Conservation (phyloP, 2,888 invertebrate genomes). For the Mesorhabditis spiculigera region DNA sequence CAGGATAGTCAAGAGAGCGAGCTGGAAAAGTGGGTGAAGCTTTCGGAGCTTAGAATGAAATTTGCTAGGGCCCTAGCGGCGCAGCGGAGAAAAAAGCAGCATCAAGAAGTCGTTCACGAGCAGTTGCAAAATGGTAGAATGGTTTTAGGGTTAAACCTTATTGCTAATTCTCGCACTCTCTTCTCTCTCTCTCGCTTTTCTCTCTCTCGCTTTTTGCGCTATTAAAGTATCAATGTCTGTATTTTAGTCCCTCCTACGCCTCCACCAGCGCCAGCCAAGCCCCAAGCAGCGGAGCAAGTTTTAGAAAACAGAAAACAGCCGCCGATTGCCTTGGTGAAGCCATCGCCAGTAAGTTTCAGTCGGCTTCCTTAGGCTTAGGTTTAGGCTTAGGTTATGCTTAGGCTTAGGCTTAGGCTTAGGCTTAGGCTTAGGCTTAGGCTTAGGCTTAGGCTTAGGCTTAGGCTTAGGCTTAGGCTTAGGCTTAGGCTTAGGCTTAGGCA, state of each 20-base stretch:
- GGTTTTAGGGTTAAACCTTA: too few species aligned
- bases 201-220: neutral
- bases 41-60: neutral
- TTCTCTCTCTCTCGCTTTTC: neutral
- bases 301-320: neutral
- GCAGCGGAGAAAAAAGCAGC: slow-evolving; percentile 4
- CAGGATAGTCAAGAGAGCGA: neutral
- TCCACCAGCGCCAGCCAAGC: too few species aligned
- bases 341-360: slow-evolving; percentile 1
- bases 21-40: neutral
- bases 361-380: too few species aligned
- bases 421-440: too few species aligned
- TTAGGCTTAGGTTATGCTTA: too few species aligned
- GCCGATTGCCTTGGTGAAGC: neutral
- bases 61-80: neutral
- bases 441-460: too few species aligned
- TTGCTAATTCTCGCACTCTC: slow-evolving; percentile 6
- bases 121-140: too few species aligned
- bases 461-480: too few species aligned
- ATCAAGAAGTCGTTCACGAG: neutral
- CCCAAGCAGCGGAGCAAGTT: neutral
- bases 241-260: too few species aligned
- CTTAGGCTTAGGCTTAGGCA: too few species aligned
- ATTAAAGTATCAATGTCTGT: too few species aligned
- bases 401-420: too few species aligned